Evolutionary conservation across 2,797 vertebrate genomes (phyloP), one percentile per base, ranked within the genome.

Genomic region (Allobates femoralis): DNA sequence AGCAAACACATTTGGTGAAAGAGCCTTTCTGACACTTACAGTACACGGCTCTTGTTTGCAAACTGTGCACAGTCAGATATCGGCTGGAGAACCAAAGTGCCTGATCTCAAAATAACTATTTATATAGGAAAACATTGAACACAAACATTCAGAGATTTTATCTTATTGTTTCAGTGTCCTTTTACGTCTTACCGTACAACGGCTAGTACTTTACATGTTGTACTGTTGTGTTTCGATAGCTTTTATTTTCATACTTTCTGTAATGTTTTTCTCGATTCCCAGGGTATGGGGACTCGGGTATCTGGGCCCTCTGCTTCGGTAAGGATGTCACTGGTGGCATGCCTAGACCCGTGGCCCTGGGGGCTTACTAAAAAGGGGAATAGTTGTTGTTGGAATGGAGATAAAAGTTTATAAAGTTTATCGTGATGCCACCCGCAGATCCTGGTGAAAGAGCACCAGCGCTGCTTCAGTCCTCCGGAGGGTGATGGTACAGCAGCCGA

Each of bases 1-100:
- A 30, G n/a, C 14, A 58, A 85, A 76, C 75, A 67, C 41, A 50
- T 86, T 66, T 19, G 15, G 69, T 83, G 55, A 83, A 75, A 83
- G 69, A 50, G 69, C 51, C 32, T 50, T 62, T 62, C 55, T 73
- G 53, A 60, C 15, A 28, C n/a, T 56, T 58, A 28, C 32, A 74
- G 41, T 46, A 46, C 41, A 19, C 37, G 58, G 66, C 66, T 74
- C 32, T 58, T 41, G 53, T 60, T 83, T 74, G 30, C 66, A 26
- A 34, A 56, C 21, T 69, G 41, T 81, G 32, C 67, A 30, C 55
- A 46, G 81, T 56, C 16, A 18, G 56, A 60, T 74, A 34, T 53
- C 60, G 53, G 21, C 67, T 30, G 21, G 30, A 50, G 26, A 19
- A 51, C 19, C 41, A 69, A 21, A 62, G 66, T 26, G 41, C 34